Conservation (phyloP, 2,113 vertebrate genomes). For the Corapipo altera region DNA sequence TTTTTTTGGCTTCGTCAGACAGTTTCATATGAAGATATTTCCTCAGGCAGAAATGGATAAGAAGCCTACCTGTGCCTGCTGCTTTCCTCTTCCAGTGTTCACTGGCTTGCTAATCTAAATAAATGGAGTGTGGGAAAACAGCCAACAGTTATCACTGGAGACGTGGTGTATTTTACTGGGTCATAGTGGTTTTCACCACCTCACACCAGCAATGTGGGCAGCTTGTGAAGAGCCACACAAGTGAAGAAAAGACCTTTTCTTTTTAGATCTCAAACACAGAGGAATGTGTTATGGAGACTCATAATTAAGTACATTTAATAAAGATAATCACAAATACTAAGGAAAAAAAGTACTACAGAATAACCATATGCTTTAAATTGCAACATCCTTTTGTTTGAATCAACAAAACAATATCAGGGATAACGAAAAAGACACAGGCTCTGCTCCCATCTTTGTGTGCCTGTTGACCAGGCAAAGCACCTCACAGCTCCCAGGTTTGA, state of each 20-base stretch:
- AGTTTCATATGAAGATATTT: not conserved
- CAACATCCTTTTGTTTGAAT: not conserved
- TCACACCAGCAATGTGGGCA: not conserved
- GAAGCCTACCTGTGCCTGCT: not conserved
- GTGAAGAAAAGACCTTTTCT: not conserved
- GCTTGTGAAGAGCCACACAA: not conserved
- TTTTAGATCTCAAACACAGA: not conserved
- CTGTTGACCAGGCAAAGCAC: not conserved
- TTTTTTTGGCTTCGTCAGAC: not conserved
- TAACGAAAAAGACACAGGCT: not conserved
- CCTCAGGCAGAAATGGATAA: not conserved
- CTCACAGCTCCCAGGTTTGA: not conserved
- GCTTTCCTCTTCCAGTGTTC: not conserved
- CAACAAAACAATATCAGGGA: not conserved
- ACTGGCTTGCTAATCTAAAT: not conserved
- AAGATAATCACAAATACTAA: not conserved
- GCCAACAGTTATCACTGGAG: not conserved
- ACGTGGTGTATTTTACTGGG: not conserved
- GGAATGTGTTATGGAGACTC: not conserved
- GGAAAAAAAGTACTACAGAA: not conserved
- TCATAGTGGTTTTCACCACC: not conserved
- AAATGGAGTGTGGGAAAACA: not conserved
- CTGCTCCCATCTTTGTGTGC: not conserved
- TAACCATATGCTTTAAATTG: not conserved
- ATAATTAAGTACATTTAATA: not conserved